Evolutionary conservation across 2,888 invertebrate species (phyloP), one percentile per base, ranked within the genome.

Genomic region (Drosophila macrospina): DNA sequence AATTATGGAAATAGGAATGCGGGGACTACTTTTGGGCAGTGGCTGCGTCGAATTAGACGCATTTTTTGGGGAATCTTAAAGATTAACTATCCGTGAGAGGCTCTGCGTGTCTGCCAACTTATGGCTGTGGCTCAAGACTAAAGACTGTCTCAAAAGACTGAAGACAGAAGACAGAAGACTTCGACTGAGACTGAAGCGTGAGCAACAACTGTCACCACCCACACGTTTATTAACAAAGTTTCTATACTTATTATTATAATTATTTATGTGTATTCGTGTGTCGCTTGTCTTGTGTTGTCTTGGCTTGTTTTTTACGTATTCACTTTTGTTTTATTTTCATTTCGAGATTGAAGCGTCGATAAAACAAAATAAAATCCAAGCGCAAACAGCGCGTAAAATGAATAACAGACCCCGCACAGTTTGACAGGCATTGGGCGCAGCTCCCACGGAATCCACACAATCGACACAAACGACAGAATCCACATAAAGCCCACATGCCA

Each of bases 331-430:
- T 57, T 68, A 52, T 65, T 54, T 78, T 64, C 44, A 67, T 41
- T 72, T 63, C 41, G 50, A 78, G 86, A 86, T 82, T 83, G 84
- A 86, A 81, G 78, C 75, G 66, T 56, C 70, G 76, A 86, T 82
- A 74, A 74, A 76, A 65, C 30, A 24, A 68, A 61, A 69, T 39
- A 26, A 73, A 69, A 64, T 34, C 28, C 67, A 59, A 65, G 28
- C 66, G 60, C 67, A 75, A 70, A 67, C 74, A 54, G 63, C 72
- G 77, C 70, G 77, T 68, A 76, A 67, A 66, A 70, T 73, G 30
- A 69, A 39, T 60, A 20, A 16, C 59, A 63, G 69, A 71, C 55
- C 44, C 55, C 20, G 30, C 24, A 77, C 63, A 68, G 73, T 77
- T 86, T 74, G 56, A 45, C 34, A 57, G 28, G 4, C 69, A 78